These are phyloP conservation scores for Cavia porcellus DNA, from an alignment of 2,113 vertebrate genomes.

Conservation along the genomic window DNA sequence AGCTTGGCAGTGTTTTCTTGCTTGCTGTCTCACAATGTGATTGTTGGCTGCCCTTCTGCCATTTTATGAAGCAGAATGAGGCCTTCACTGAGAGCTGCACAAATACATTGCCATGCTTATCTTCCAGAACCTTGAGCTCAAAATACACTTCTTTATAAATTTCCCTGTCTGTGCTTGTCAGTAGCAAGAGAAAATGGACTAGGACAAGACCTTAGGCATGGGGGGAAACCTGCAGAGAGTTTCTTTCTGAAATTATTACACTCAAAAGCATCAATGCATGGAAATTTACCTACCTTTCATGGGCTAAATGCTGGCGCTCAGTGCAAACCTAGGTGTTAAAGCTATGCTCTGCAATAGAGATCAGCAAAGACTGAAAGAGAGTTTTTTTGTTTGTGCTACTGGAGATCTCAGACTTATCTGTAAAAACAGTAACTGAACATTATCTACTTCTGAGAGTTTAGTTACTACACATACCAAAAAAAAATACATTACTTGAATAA, in stretches of 20 bases:
- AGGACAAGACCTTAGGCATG: neutral
- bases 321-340: neutral
- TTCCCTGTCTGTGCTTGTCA: neutral
- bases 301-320: neutral
- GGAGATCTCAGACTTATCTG: neutral
- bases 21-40: neutral
- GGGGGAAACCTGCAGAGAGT: neutral
- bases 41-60: neutral
- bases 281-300: neutral
- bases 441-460: neutral
- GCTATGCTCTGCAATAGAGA: neutral
- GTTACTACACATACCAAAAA: neutral
- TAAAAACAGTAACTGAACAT: neutral
- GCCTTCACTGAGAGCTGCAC: neutral
- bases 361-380: neutral
- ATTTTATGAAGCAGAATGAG: neutral
- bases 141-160: neutral
- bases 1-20: neutral
- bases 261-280: constrained; percentile 2
- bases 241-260: neutral
- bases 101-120: neutral
- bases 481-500: neutral
- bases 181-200: neutral
- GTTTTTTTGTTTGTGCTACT: neutral
- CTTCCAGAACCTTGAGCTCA: neutral